phyloP scores from a whole-genome alignment of 2,888 invertebrate species.

The Deladenus siricidicola region DNA sequence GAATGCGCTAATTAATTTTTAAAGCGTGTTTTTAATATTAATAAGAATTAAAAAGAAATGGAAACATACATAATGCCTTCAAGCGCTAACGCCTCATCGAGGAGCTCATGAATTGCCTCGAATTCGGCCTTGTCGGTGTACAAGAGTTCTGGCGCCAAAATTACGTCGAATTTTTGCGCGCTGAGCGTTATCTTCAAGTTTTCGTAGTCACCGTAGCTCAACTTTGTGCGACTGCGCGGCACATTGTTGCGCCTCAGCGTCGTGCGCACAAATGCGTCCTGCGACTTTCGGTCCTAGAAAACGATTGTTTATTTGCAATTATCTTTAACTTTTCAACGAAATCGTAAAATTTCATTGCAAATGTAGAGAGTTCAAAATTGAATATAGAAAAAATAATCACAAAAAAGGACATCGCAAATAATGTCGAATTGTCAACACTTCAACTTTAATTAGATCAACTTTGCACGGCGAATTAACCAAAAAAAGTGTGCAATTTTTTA shows the following conservation, averaged over 20 bases:
- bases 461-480: no score
- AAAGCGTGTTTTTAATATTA: no score
- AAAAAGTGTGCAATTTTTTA: no score
- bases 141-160: conserved; percentile 45
- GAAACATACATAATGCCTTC: conserved; percentile 48
- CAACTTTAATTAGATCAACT: no score
- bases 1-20: conserved; percentile 1
- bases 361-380: no score
- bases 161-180: conserved; percentile 46
- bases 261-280: conserved; percentile 35
- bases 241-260: conserved; percentile 43
- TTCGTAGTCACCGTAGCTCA: conserved; percentile 30
- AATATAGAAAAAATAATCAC: no score
- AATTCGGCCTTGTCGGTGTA: conserved; percentile 35
- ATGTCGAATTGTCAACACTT: no score
- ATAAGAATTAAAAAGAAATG: no score
- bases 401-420: no score
- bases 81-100: conserved; percentile 33
- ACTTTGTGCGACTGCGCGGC: conserved; percentile 35
- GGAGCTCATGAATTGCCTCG: conserved; percentile 37
- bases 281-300: conserved; percentile 6
- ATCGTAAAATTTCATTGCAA: no score
- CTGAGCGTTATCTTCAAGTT: conserved; percentile 27
- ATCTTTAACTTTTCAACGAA: no score
- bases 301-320: neutral